Evolutionary conservation across 23 tunicate genomes (phyloP).

Genomic region (Botrylloides violaceus): DNA sequence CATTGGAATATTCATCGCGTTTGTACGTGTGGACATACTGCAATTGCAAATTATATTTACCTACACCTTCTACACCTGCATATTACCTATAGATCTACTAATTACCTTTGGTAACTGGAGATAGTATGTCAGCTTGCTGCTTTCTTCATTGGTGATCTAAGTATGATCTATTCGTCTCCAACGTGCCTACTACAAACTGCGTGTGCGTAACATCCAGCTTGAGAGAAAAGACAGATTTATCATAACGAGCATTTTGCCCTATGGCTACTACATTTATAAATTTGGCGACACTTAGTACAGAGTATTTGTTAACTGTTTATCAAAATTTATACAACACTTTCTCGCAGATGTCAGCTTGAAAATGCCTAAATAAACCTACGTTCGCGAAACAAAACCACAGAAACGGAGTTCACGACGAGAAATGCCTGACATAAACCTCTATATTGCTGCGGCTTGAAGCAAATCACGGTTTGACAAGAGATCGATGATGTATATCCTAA

Average conservation of each 20-base stretch:
- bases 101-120: too few species aligned
- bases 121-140: too few species aligned
- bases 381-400: not conserved
- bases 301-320: conserved; percentile 10
- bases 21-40: too few species aligned
- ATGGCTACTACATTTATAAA: conserved; percentile 20
- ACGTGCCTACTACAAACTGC: not conserved
- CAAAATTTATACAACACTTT: conserved; percentile 14
- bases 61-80: too few species aligned
- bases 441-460: not conserved
- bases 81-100: too few species aligned
- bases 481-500: not conserved
- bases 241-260: conserved; percentile 26
- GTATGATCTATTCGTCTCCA: too few species aligned
- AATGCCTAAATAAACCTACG: conserved; percentile 13
- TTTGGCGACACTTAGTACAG: conserved; percentile 1
- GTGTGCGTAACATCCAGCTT: not conserved
- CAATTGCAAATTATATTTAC: too few species aligned
- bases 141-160: too few species aligned
- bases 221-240: not conserved
- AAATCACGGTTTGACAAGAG: not conserved
- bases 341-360: conserved; percentile 18
- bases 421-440: not conserved
- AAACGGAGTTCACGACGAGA: not conserved
- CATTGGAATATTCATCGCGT: too few species aligned